These are phyloP conservation scores for Xiphorhynchus elegans DNA, from an alignment of 2,113 vertebrate genomes.

Conservation along the genomic window DNA sequence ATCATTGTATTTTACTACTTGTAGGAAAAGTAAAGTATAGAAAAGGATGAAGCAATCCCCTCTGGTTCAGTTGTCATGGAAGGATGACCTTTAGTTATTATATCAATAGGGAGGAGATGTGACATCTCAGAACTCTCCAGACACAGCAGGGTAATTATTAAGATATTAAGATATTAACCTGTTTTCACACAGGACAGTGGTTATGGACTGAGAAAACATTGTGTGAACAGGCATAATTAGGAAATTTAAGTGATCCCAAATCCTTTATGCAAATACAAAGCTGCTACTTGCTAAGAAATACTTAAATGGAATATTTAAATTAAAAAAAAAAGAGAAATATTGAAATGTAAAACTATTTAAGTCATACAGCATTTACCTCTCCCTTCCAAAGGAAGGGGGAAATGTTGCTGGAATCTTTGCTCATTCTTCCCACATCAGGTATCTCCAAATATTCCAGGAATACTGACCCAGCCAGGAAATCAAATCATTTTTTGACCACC, in stretches of 20 bases:
- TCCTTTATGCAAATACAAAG: neutral
- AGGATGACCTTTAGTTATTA: neutral
- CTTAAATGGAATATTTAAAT: neutral
- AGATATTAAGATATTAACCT: neutral
- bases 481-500: neutral
- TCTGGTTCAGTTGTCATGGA: neutral
- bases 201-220: neutral
- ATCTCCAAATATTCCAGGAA: neutral
- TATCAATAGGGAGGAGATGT: neutral
- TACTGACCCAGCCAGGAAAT: neutral
- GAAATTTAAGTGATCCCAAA: neutral
- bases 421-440: neutral
- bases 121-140: neutral
- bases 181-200: neutral
- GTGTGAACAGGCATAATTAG: accelerated
- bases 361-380: neutral
- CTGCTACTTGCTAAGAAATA: neutral
- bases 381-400: neutral
- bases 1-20: neutral
- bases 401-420: neutral
- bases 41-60: neutral
- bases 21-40: neutral
- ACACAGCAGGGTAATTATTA: neutral
- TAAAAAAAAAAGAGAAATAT: neutral
- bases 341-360: neutral